Percentiles rank a stretch among this genome's conserved stretches.
phyloP scores from a whole-genome alignment of 2,113 vertebrate genomes.

The Haemorhous mexicanus region DNA sequence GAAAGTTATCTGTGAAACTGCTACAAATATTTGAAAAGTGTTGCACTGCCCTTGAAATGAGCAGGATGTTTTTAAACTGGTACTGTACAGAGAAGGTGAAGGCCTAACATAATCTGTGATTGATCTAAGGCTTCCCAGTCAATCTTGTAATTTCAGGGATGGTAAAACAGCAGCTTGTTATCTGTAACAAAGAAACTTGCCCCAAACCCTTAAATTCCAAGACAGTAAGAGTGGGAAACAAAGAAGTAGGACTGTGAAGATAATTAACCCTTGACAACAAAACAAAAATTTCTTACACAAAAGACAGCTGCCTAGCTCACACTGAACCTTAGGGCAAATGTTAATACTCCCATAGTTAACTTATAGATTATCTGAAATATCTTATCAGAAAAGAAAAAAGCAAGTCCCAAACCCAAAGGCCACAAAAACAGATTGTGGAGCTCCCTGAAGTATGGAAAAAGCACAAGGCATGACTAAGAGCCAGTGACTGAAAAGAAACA shows the following conservation, averaged over 20 bases:
- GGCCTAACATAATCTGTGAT: background rate
- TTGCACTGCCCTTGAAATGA: background rate
- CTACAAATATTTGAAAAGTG: background rate
- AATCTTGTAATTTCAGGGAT: background rate
- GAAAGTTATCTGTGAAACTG: background rate
- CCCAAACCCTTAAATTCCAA: background rate
- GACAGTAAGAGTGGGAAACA: background rate
- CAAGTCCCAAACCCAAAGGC: background rate
- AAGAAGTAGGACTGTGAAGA: background rate
- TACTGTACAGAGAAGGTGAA: background rate
- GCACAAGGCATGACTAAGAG: background rate
- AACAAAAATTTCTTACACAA: background rate
- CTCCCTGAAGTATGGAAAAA: background rate
- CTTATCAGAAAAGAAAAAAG: background rate
- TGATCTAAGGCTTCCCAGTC: background rate
- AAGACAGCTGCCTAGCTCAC: background rate
- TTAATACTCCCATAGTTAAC: background rate
- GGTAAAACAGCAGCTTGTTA: background rate
- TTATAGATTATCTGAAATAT: background rate
- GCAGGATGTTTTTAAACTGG: background rate
- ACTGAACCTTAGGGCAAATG: background rate
- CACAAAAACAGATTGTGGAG: background rate
- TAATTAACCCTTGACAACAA: background rate
- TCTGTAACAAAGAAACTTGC: background rate
- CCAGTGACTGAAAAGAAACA: background rate